phyloP scores from a whole-genome alignment of 1,140 invertebrate species.

The Arion vulgaris region DNA sequence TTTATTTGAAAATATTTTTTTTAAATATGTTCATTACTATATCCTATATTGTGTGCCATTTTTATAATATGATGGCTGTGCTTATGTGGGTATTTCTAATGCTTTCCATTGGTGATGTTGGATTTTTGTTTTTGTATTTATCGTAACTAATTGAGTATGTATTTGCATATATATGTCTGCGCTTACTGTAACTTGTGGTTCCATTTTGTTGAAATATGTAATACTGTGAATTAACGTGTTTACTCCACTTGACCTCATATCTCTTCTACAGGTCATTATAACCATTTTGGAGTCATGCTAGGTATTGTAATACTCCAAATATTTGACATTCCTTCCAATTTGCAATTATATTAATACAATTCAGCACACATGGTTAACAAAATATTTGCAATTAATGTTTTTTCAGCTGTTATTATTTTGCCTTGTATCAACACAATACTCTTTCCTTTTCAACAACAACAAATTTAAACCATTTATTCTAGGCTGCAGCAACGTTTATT shows the following conservation, averaged over 20 bases:
- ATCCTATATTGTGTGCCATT: too few species aligned
- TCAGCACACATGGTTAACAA: constrained; percentile 4
- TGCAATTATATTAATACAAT: constrained; percentile 15
- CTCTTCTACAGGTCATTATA: constrained; percentile 49
- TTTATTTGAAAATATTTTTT: too few species aligned
- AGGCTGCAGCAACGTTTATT: too few species aligned
- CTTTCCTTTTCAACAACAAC: neutral
- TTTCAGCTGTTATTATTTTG: neutral
- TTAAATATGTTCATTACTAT: too few species aligned
- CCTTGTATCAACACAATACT: constrained; percentile 9
- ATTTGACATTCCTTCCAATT: constrained; percentile 24
- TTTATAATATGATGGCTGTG: too few species aligned
- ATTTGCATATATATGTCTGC: neutral
- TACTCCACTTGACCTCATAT: constrained; percentile 27
- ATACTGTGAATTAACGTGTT: constrained; percentile 27
- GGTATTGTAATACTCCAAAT: constrained; percentile 39
- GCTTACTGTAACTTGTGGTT: constrained; percentile 11
- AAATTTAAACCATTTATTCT: too few species aligned
- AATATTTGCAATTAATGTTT: constrained; percentile 12
- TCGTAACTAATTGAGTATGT: neutral
- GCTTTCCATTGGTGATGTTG: too few species aligned
- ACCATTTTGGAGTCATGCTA: constrained; percentile 48
- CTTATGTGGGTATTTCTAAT: too few species aligned
- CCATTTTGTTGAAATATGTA: constrained; percentile 3
- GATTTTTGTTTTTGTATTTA: too few species aligned